Base-by-base conservation (phyloP, 2,797 vertebrate species). In the Malurus leucopterus region DNA sequence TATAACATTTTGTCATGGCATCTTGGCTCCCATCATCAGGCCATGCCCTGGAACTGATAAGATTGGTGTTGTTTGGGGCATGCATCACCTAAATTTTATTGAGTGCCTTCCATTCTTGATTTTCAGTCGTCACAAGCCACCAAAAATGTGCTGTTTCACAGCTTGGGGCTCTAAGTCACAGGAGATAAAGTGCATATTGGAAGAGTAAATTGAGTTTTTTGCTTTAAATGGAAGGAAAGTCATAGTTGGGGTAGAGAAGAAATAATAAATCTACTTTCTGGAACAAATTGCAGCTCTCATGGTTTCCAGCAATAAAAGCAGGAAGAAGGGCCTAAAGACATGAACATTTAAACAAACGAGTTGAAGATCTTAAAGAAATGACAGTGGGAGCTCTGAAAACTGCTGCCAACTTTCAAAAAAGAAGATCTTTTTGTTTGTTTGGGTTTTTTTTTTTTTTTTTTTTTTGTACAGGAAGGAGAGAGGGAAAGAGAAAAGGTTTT, bases 231-330 rank as follows among this genome's bases (percentile, higher is more conserved):
- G 85, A 83, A 89, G 46, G 43, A 57, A 89, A 86, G 30, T 73
- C 67, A 47, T 89, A 63, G 53, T 18, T 91, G 55, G 21, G 34
- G 30, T 65, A 91, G 38, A 64, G 55, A 75, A 88, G 82, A 93
- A 88, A 91, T 65, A 93, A 88, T 86, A 93, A 93, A 93, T 88
- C 67, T 77, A 53, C 71, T 84, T 86, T 89, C 81, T 92, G 90
- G 78, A 92, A 91, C 90, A 86, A 93, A 88, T 51, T 86, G 38
- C 29, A 83, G 20, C 47, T 92, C 22, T 95, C 55, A 54, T 40
- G 47, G 73, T 72, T 89, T 91, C 77, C 83, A 83, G 75, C 71
- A 89, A 84, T 70, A 78, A 86, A 88, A 75, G 51, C 24, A 76
- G 43, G 55, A 90, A 93, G 72, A 91, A 92, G 83, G 41, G 59